phyloP scores from a whole-genome alignment of 2,888 invertebrate species.

The Cantharis nigra region DNA sequence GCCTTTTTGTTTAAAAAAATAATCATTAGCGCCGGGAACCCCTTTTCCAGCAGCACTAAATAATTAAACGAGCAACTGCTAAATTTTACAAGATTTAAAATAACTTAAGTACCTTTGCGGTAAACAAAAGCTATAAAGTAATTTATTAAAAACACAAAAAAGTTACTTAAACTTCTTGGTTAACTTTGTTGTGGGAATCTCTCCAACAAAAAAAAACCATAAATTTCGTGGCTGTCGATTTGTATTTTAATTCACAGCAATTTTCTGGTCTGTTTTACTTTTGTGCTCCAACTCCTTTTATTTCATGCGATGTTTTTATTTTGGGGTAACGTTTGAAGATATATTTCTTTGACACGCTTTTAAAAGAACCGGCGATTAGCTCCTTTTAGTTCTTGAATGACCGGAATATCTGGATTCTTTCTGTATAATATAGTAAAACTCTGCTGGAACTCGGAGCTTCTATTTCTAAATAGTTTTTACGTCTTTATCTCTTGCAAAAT shows the following conservation, averaged over 20 bases:
- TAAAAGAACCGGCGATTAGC: conserved; percentile 19
- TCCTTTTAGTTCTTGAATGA: conserved; percentile 17
- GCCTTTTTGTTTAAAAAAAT: conserved; percentile 1
- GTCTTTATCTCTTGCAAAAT: conserved; percentile 34
- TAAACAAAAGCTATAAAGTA: neutral
- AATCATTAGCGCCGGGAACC: conserved; percentile 10
- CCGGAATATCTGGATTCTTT: conserved; percentile 19
- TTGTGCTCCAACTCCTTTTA: neutral
- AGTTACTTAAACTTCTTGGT: neutral
- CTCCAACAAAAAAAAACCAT: neutral
- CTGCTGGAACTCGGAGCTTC: conserved; percentile 28
- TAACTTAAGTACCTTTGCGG: neutral
- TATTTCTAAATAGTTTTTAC: conserved; percentile 36
- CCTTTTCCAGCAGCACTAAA: neutral
- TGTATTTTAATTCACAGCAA: neutral
- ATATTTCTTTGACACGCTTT: conserved; percentile 8
- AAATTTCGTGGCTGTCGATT: neutral
- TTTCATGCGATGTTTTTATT: conserved; percentile 2
- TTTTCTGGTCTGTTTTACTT: neutral
- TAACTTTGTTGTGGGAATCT: neutral
- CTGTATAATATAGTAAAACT: conserved; percentile 11
- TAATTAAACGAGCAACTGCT: neutral
- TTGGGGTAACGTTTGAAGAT: conserved; percentile 9
- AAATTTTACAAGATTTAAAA: neutral
- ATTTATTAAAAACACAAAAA: neutral